Evolutionary conservation across 2,113 vertebrate species (phyloP).

Genomic region (Apeltes quadracus): DNA sequence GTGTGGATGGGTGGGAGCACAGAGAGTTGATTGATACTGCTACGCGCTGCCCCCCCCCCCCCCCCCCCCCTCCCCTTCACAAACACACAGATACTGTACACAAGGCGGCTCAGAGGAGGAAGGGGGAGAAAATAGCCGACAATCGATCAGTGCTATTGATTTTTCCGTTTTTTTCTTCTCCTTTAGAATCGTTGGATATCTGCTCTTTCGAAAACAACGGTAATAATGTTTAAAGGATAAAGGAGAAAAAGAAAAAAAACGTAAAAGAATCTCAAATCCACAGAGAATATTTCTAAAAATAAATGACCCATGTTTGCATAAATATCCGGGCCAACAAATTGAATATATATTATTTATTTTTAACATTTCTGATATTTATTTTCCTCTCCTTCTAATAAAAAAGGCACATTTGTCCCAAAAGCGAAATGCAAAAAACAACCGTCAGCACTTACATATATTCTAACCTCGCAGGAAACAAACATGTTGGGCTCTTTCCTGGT

Average conservation of each 20-base stretch:
- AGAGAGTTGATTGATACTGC: conserved; percentile 56
- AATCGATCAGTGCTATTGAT: conserved; percentile 79
- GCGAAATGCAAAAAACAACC: background rate
- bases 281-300: conserved; percentile 14
- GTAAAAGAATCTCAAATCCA: conserved; percentile 1
- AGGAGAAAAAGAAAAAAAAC: background rate
- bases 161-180: conserved; percentile 63
- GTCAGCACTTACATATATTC: conserved; percentile 1
- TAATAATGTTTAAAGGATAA: conserved; percentile 56
- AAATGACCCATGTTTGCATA: conserved; percentile 17
- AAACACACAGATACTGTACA: conserved; percentile 41
- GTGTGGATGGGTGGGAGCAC: conserved; percentile 35
- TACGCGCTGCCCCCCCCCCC: conserved; percentile 27
- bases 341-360: background rate
- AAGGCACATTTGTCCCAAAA: conserved; percentile 13
- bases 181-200: conserved; percentile 74
- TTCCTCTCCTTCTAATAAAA: conserved; percentile 1
- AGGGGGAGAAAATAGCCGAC: conserved; percentile 67
- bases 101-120: conserved; percentile 44
- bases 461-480: conserved; percentile 10
- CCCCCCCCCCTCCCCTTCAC: background rate
- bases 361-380: background rate
- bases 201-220: conserved; percentile 72
- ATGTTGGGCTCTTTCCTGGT: background rate
- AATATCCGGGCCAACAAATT: background rate